Evolutionary conservation across 2,113 vertebrate genomes (phyloP).

Genomic region (Pipra filicauda): DNA sequence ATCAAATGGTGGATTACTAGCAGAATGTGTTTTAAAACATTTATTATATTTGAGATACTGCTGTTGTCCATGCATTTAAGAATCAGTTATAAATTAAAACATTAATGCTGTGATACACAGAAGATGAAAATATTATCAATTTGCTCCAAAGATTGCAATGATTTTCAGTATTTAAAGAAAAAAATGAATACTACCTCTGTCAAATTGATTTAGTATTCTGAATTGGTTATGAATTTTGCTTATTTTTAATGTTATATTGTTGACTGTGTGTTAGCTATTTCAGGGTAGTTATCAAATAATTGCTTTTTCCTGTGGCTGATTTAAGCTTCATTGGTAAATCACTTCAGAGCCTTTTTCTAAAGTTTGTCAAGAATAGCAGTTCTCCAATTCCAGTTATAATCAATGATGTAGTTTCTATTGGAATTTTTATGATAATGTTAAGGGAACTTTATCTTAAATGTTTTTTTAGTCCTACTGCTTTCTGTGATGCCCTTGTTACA

Average conservation of each 20-base stretch:
- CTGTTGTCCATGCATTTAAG: constrained; percentile 8
- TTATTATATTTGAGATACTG: constrained; percentile 2
- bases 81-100: constrained; percentile 45
- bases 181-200: not conserved
- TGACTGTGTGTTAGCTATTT: not conserved
- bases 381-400: not conserved
- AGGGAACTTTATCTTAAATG: not conserved
- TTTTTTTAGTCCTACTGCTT: not conserved
- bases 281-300: not conserved
- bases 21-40: not conserved
- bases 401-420: not conserved
- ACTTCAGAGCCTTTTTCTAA: not conserved
- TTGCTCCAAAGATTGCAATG: not conserved
- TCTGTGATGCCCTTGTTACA: not conserved
- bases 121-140: constrained; percentile 30
- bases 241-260: not conserved
- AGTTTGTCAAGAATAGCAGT: not conserved
- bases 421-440: not conserved
- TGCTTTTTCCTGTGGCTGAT: not conserved
- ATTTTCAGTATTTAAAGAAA: constrained; percentile 52
- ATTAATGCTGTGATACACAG: constrained; percentile 12
- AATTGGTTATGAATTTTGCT: not conserved
- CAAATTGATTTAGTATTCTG: constrained; percentile 11
- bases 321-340: not conserved
- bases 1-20: constrained; percentile 12